Evolutionary conservation across 1,140 invertebrate species (phyloP).

Genomic region (Cotesia vestalis): DNA sequence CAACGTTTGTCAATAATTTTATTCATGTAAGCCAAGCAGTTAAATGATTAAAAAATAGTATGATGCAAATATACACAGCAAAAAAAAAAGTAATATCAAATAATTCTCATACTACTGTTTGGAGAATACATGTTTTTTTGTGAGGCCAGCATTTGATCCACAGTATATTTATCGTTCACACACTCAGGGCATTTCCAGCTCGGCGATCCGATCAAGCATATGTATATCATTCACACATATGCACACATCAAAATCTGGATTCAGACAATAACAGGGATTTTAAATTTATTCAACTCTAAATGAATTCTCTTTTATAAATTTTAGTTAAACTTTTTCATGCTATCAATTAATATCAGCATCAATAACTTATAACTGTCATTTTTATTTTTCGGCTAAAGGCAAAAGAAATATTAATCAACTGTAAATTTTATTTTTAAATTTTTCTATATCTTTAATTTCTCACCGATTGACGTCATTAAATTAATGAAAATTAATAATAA

Average conservation of each 20-base stretch:
- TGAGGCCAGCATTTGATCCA: slow-evolving; percentile 23
- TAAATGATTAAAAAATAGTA: slow-evolving; percentile 6
- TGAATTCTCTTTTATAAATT: slow-evolving; percentile 10
- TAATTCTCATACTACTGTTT: slow-evolving; percentile 6
- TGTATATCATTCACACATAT: slow-evolving; percentile 22
- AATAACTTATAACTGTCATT: no score
- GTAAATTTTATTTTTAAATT: no score
- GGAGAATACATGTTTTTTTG: neutral
- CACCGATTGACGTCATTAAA: no score
- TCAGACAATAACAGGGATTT: slow-evolving; percentile 18
- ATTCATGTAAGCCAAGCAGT: neutral
- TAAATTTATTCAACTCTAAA: slow-evolving; percentile 25
- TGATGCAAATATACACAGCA: slow-evolving; percentile 16
- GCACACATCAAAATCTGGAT: slow-evolving; percentile 20
- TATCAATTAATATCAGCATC: no score
- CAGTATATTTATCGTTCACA: slow-evolving; percentile 10
- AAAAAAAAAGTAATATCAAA: slow-evolving; percentile 16
- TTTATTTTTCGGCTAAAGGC: no score
- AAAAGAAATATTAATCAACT: no score
- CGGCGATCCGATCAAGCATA: slow-evolving; percentile 20
- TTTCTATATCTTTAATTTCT: no score
- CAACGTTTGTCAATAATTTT: neutral
- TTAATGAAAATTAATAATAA: no score
- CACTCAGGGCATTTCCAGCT: slow-evolving; percentile 32
- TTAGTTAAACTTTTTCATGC: no score